These are phyloP conservation scores for Irena cyanogastra DNA, from an alignment of 2,113 vertebrate genomes.

Conservation along the genomic window DNA sequence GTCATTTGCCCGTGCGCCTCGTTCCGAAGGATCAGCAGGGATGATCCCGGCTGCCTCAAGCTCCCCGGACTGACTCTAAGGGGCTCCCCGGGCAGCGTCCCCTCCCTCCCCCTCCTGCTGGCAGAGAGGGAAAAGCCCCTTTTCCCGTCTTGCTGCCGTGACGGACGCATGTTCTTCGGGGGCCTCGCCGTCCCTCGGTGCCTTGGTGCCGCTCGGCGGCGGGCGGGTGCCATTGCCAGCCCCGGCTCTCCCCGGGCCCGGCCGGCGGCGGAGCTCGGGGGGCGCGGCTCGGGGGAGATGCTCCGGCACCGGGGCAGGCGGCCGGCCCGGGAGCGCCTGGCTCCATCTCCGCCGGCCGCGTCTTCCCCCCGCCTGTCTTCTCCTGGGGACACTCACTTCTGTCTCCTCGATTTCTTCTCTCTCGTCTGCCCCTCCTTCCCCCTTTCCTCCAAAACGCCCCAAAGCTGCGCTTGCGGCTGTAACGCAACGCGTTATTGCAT, in stretches of 20 bases:
- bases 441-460: not conserved
- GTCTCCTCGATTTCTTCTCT: not conserved
- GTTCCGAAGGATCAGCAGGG: not conserved
- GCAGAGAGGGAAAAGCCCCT: not conserved
- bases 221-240: not conserved
- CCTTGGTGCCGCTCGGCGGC: not conserved
- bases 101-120: not conserved
- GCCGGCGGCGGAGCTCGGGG: not conserved
- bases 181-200: fast-evolving
- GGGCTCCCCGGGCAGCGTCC: too few relatives aligned
- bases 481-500: fast-evolving
- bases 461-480: not conserved
- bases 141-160: not conserved
- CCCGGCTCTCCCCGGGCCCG: fast-evolving
- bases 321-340: not conserved
- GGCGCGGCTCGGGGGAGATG: not conserved
- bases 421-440: too few relatives aligned
- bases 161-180: fast-evolving
- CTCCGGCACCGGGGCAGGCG: too few relatives aligned
- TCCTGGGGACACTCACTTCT: too few relatives aligned
- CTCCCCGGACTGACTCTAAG: not conserved
- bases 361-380: fast-evolving
- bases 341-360: not conserved
- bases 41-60: not conserved
- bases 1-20: fast-evolving